Evolutionary conservation across 2,888 invertebrate species (phyloP), one percentile per base, ranked within the genome.

Genomic region (Platycnemis pennipes): DNA sequence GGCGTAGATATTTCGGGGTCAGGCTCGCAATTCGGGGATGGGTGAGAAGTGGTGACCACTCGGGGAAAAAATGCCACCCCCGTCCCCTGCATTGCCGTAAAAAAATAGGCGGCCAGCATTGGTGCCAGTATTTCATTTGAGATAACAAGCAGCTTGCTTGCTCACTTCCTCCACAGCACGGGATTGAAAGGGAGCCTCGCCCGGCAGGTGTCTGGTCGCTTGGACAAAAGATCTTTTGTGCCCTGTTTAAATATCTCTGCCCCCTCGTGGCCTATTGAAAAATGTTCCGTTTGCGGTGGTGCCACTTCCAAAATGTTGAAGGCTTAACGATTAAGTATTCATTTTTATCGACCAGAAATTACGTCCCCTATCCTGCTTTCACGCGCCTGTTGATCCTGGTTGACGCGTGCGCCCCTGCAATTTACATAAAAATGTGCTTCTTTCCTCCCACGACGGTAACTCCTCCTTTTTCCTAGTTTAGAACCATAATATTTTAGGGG

Each of bases 131-230:
- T 26, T 26, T 26, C 63, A 63, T 26, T 63, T 26, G 3, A 26
- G 63, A n/a, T 26, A 63, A 63, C 19, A 63, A 63, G 63, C 5
- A 26, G 63, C 19, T 5, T 26, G 63, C 63, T n/a, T n/a, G 26
- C 63, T 26, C 63, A n/a, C 26, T 26, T 63, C 63, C 63, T 13
- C 53, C 26, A 2, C 7, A n/a, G 49, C 49, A 16, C 31, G 77
- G 77, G 77, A 69, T 69, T 69, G 69, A 69, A 69, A 69, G 69
- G 69, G 31, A 77, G 77, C 77, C 77, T 77, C 77, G 31, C 77
- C 37, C 77, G 77, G 77, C 77, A 77, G 77, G 77, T 77, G 77
- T 77, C 77, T 37, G 16, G 37, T 26, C 77, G 77, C 11, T 37
- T 11, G 31, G 37, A 77, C 77, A 77, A 77, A 77, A 77, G 77